phyloP scores from a whole-genome alignment of 2,113 vertebrate genomes.

The Sphyrna mokarran region DNA sequence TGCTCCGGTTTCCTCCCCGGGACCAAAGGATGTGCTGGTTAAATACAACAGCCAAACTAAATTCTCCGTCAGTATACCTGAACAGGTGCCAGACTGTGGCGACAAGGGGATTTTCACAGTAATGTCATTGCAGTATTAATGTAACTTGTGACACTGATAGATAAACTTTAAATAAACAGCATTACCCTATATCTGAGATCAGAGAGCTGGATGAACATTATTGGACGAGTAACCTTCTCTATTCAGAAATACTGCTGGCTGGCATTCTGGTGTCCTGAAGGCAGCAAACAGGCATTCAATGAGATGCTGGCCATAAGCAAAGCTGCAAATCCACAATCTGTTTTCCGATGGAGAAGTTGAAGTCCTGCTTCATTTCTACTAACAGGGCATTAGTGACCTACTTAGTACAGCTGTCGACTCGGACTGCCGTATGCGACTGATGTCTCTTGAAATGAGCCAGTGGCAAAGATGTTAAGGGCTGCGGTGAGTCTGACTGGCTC shows the following conservation, averaged over 20 bases:
- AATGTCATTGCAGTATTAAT: too few relatives aligned
- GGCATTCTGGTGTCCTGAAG: not conserved
- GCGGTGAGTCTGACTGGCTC: not conserved
- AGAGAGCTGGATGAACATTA: not conserved
- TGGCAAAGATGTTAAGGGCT: not conserved
- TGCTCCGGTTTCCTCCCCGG: too few relatives aligned
- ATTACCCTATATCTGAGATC: not conserved
- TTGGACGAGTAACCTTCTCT: not conserved
- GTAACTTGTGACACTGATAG: too few relatives aligned
- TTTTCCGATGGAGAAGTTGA: not conserved
- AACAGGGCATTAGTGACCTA: constrained; percentile 1
- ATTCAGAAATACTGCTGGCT: not conserved
- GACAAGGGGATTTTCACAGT: too few relatives aligned
- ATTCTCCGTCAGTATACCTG: too few relatives aligned
- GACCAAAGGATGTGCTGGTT: too few relatives aligned
- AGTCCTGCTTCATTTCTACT: not conserved
- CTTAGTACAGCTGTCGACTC: not conserved
- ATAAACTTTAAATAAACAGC: not conserved
- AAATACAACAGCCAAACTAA: too few relatives aligned
- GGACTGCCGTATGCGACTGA: not conserved
- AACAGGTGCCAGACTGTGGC: too few relatives aligned
- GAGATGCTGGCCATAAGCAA: not conserved
- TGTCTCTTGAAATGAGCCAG: not conserved
- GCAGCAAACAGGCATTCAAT: not conserved
- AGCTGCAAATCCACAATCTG: not conserved